phyloP scores from a whole-genome alignment of 2,888 invertebrate genomes.

The Idaea dimidiata region DNA sequence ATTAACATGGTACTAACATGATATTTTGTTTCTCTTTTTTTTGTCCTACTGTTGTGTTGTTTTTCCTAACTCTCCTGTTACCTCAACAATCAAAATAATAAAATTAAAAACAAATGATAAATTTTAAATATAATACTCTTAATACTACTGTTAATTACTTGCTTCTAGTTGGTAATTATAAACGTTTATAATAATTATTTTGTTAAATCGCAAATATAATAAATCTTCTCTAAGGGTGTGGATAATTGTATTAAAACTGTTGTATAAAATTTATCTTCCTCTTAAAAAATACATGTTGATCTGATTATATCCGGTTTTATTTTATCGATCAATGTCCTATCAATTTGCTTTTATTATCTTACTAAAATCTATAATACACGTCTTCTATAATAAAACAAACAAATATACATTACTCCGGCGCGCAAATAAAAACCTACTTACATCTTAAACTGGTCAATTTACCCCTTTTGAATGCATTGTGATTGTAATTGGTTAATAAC shows the following conservation, averaged over 20 bases:
- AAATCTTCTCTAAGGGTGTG: no score
- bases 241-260: no score
- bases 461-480: constrained; percentile 2
- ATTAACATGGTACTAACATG: constrained; percentile 52
- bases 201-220: neutral
- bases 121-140: no score
- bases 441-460: neutral
- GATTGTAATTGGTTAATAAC: neutral
- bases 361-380: no score
- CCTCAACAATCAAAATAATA: neutral
- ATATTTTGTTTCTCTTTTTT: constrained; percentile 39
- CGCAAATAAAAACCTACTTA: neutral
- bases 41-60: constrained; percentile 52
- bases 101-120: neutral
- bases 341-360: no score
- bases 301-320: no score
- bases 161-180: neutral
- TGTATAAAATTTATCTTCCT: no score
- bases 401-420: neutral
- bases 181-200: neutral
- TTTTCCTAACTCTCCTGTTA: constrained; percentile 22
- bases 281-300: no score
- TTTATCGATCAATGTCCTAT: no score
- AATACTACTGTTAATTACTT: neutral
- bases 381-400: neutral